Evolutionary conservation across 2,888 invertebrate species (phyloP).

Genomic region (Nomada goodeniana): DNA sequence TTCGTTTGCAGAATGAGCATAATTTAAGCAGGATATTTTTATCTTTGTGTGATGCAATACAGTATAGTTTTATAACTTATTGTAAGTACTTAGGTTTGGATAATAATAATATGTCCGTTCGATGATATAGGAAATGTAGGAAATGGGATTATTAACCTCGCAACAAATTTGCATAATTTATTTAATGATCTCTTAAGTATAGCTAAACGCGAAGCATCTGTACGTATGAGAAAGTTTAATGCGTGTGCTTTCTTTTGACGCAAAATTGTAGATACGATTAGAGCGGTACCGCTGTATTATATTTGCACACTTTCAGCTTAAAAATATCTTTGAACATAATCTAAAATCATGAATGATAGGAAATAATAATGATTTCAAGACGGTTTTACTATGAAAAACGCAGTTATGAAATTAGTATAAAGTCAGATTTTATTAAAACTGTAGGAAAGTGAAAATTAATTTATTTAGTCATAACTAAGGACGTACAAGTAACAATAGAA

Average conservation of each 20-base stretch:
- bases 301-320: constrained; percentile 42
- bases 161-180: constrained; percentile 35
- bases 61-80: constrained; percentile 52
- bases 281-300: constrained; percentile 38
- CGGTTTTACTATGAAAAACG: constrained; percentile 33
- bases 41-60: constrained; percentile 46
- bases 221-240: constrained; percentile 16
- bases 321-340: constrained; percentile 33
- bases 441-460: constrained; percentile 44
- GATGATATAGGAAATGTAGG: constrained; percentile 5
- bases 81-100: constrained; percentile 39
- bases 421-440: constrained; percentile 42
- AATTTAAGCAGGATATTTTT: constrained; percentile 58
- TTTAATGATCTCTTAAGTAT: constrained; percentile 45
- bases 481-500: constrained; percentile 16
- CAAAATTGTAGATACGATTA: constrained; percentile 23
- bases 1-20: constrained; percentile 27
- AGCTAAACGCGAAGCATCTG: constrained; percentile 19
- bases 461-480: constrained; percentile 45
- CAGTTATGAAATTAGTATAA: constrained; percentile 38
- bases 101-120: constrained; percentile 21
- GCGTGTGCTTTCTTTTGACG: constrained; percentile 21
- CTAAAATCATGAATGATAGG: constrained; percentile 31
- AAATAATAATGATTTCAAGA: constrained; percentile 17
- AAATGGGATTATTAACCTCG: constrained; percentile 23